These are phyloP conservation scores for Perizoma affinitatum DNA, from an alignment of 2,888 invertebrate genomes.

Conservation along the genomic window DNA sequence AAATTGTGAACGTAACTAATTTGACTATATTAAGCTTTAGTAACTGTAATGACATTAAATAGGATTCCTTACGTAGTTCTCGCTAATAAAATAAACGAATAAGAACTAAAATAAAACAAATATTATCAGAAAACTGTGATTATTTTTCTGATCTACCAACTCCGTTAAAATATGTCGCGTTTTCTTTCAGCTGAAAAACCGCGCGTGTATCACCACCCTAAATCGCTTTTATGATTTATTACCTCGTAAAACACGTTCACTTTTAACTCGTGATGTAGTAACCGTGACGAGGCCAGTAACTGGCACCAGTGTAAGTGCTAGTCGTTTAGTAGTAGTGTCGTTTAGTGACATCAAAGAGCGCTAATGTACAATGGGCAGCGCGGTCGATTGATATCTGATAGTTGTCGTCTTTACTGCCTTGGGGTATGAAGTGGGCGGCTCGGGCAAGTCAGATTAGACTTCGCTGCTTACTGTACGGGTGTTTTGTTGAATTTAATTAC, in stretches of 20 bases:
- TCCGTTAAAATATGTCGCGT: background rate
- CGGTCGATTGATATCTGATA: conserved; percentile 26
- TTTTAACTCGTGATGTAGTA: conserved; percentile 57
- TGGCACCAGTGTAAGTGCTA: conserved; percentile 29
- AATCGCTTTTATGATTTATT: conserved; percentile 65
- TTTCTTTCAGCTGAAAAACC: conserved; percentile 33
- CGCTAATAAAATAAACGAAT: too few relatives aligned
- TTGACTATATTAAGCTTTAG: too few relatives aligned
- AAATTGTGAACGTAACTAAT: too few relatives aligned
- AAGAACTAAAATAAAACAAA: too few relatives aligned
- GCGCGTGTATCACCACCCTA: conserved; percentile 12
- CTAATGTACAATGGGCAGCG: conserved; percentile 20
- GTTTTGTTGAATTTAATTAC: background rate
- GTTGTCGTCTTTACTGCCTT: conserved; percentile 14
- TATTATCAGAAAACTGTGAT: too few relatives aligned
- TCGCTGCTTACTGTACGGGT: conserved; percentile 1
- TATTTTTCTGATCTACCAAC: background rate
- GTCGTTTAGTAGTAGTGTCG: conserved; percentile 20
- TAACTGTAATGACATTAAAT: too few relatives aligned
- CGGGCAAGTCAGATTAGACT: background rate
- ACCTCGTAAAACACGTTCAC: conserved; percentile 67
- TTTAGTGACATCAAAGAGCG: conserved; percentile 24
- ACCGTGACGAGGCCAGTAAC: conserved; percentile 39
- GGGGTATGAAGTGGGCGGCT: too few relatives aligned
- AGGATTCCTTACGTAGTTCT: too few relatives aligned